phyloP scores from a whole-genome alignment of 1,140 invertebrate genomes.

The Heliconius himera region DNA sequence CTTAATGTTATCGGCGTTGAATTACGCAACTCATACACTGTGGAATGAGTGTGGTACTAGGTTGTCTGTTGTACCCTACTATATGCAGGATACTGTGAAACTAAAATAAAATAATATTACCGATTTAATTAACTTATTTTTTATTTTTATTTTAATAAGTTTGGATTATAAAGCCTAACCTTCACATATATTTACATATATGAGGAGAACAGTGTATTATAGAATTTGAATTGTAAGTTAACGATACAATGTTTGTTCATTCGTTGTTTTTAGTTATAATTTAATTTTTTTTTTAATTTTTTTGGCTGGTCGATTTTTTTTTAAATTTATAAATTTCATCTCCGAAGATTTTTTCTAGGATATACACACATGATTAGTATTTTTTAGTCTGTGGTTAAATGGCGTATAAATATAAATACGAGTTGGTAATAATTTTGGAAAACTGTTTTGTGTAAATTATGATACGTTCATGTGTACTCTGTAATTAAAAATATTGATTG shows the following conservation, averaged over 20 bases:
- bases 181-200: constrained; percentile 28
- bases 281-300: constrained; percentile 25
- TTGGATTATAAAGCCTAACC: constrained; percentile 14
- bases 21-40: no score
- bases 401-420: constrained; percentile 12
- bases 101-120: not conserved
- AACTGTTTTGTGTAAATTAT: constrained; percentile 17
- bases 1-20: no score
- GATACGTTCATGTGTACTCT: constrained; percentile 32
- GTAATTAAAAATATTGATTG: constrained; percentile 28
- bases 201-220: constrained; percentile 64
- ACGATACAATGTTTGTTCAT: constrained; percentile 54
- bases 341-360: constrained; percentile 18
- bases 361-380: constrained; percentile 32
- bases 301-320: constrained; percentile 51
- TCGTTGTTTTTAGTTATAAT: constrained; percentile 66
- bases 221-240: constrained; percentile 60
- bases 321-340: constrained; percentile 28
- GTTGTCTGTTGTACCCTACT: no score
- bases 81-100: no score
- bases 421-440: constrained; percentile 13
- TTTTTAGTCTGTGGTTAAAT: constrained; percentile 15
- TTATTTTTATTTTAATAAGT: not conserved
- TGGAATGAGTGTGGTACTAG: no score
- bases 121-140: not conserved